Conservation (phyloP, 2,113 vertebrate genomes). For the Passer montanus region DNA sequence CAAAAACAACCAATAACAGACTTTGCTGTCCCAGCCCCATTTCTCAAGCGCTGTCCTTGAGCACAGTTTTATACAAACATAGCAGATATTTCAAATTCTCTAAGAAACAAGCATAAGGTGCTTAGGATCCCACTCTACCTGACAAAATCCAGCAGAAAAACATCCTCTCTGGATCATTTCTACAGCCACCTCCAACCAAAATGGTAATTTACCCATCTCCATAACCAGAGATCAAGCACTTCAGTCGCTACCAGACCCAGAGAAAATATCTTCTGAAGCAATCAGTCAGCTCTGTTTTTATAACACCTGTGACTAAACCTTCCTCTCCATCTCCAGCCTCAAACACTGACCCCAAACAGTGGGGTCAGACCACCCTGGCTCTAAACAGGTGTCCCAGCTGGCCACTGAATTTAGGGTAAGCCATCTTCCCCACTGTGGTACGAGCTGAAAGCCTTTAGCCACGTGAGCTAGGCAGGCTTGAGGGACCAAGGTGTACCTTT, state of each 20-base stretch:
- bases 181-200: background rate
- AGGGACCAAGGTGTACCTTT: background rate
- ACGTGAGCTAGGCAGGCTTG: background rate
- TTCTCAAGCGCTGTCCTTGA: background rate
- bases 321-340: background rate
- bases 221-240: background rate
- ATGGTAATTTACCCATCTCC: background rate
- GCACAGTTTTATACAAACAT: background rate
- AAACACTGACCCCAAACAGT: background rate
- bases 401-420: rapidly evolving
- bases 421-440: background rate
- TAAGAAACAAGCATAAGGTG: background rate
- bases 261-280: background rate
- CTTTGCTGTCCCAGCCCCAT: background rate
- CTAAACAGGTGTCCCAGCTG: background rate
- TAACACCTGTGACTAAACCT: background rate
- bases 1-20: background rate
- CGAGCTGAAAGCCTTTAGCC: background rate
- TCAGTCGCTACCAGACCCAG: background rate
- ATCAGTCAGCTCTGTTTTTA: background rate
- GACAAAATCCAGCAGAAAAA: background rate
- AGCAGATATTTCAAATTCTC: background rate
- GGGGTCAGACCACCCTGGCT: background rate
- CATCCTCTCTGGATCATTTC: background rate
- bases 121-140: background rate